Evolutionary conservation across 2,113 vertebrate genomes (phyloP).

Genomic region (Micromys minutus): DNA sequence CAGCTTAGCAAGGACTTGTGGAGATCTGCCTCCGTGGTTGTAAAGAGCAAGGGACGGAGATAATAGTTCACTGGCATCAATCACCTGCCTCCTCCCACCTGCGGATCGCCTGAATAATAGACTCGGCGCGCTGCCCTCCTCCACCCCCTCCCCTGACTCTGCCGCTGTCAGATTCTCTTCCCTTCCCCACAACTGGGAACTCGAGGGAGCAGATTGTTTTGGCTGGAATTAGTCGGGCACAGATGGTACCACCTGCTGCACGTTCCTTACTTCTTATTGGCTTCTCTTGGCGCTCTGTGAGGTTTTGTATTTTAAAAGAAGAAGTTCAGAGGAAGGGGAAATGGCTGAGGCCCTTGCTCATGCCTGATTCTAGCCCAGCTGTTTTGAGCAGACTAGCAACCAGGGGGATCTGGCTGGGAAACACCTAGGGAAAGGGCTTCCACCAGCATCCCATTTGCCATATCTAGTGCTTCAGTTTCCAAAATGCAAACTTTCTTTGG

Average conservation of each 20-base stretch:
- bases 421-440: neutral
- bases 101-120: conserved; percentile 44
- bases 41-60: conserved; percentile 70
- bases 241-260: conserved; percentile 89
- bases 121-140: conserved; percentile 63
- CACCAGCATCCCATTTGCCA: conserved; percentile 64
- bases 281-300: conserved; percentile 77
- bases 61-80: conserved; percentile 72
- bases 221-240: conserved; percentile 82
- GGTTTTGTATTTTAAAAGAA: conserved; percentile 64
- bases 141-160: conserved; percentile 67
- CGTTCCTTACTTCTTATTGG: conserved; percentile 83
- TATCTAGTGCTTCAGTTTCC: conserved; percentile 50
- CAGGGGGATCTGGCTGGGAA: neutral
- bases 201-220: conserved; percentile 84
- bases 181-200: conserved; percentile 79
- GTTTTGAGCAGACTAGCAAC: conserved; percentile 51
- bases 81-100: conserved; percentile 68
- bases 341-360: conserved; percentile 81
- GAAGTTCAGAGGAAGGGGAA: conserved; percentile 82
- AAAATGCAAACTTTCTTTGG: conserved; percentile 67
- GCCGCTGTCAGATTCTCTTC: conserved; percentile 74
- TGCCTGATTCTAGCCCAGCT: conserved; percentile 80
- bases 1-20: conserved; percentile 61
- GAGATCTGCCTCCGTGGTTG: conserved; percentile 73